A percentile compares a stretch with the other conserved stretches of the same genome.
These are phyloP conservation scores for Condylura cristata DNA, from an alignment of 2,113 vertebrate species.

Conservation along the genomic window DNA sequence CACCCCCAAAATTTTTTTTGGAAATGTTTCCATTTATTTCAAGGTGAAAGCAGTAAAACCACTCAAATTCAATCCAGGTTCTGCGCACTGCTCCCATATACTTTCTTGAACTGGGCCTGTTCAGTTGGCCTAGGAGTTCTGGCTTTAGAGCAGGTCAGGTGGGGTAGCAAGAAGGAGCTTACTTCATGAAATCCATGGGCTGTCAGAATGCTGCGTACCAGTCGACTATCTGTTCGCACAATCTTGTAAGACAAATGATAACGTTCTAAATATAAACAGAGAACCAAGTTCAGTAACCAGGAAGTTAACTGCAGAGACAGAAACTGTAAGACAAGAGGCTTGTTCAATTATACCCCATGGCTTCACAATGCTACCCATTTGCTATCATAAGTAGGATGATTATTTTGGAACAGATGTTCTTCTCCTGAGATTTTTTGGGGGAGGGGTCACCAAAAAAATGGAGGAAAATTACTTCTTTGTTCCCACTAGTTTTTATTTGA, in stretches of 20 bases:
- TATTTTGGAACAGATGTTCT: background rate
- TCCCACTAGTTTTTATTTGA: background rate
- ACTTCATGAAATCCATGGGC: slow-evolving; percentile 98
- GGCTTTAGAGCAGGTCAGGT: slow-evolving; percentile 1
- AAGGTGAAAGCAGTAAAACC: background rate
- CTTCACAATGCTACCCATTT: background rate
- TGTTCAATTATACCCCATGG: background rate
- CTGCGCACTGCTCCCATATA: background rate
- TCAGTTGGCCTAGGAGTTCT: background rate
- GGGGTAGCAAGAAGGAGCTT: slow-evolving; percentile 56
- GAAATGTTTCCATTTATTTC: background rate
- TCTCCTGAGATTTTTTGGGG: background rate
- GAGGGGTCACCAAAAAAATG: too few relatives aligned
- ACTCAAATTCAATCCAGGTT: background rate
- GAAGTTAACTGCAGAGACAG: background rate
- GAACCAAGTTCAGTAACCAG: background rate
- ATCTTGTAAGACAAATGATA: slow-evolving; percentile 97
- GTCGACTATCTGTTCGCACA: slow-evolving; percentile 95
- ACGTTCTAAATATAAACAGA: slow-evolving; percentile 86
- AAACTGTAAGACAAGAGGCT: background rate
- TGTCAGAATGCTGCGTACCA: slow-evolving; percentile 93
- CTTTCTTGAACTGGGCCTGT: background rate
- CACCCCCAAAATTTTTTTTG: background rate
- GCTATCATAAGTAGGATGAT: background rate
- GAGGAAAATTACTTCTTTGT: background rate